Evolutionary conservation across 2,797 vertebrate genomes (phyloP).

Genomic region (Clangula hyemalis): DNA sequence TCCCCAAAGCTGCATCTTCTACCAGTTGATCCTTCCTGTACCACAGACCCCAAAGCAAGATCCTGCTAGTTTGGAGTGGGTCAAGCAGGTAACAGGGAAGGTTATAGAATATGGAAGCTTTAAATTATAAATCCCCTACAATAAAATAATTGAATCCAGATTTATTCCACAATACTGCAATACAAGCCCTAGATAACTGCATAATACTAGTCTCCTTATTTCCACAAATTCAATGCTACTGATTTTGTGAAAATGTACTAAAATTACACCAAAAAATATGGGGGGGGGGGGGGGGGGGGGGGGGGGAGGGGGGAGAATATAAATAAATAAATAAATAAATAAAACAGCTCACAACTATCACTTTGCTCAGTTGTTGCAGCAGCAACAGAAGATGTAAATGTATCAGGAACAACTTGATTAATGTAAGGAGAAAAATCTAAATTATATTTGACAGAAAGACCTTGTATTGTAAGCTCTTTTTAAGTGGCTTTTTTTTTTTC

Average conservation of each 20-base stretch:
- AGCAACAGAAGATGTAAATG: not conserved
- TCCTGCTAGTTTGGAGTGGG: not conserved
- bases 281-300: too few relatives aligned
- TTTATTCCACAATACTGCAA: not conserved
- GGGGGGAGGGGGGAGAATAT: too few relatives aligned
- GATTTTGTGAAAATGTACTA: not conserved
- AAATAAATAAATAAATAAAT: too few relatives aligned
- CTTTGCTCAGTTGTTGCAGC: not conserved
- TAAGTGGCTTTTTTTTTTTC: not conserved
- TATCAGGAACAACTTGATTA: conserved; percentile 22
- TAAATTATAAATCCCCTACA: not conserved
- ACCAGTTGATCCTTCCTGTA: not conserved
- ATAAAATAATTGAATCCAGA: not conserved
- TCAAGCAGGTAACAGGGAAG: not conserved
- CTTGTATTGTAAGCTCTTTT: conserved; percentile 26
- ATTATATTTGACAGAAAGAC: conserved; percentile 10
- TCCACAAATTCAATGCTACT: not conserved
- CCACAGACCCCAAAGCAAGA: not conserved
- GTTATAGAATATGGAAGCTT: not conserved
- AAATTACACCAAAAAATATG: not conserved
- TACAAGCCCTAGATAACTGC: not conserved
- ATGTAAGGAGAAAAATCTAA: conserved; percentile 8
- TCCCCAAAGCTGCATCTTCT: not conserved
- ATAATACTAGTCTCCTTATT: not conserved
- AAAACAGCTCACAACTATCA: too few relatives aligned